These are phyloP conservation scores for Apocheima hispidaria DNA, from an alignment of 2,888 invertebrate species.

Conservation along the genomic window DNA sequence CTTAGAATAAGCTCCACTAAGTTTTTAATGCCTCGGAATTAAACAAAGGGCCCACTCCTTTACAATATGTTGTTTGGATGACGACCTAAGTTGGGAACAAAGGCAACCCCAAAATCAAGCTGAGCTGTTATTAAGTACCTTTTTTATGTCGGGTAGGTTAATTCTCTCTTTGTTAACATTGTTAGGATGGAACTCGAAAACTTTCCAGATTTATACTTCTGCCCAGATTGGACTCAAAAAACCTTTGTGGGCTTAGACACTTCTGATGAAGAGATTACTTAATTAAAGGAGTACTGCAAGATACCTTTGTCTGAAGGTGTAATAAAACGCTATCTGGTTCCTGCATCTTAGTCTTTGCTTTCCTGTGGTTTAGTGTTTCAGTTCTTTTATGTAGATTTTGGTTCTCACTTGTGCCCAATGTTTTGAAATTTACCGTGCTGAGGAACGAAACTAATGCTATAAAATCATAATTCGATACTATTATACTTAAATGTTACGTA, in stretches of 20 bases:
- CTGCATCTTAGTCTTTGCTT: constrained; percentile 17
- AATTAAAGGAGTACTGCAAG: constrained; percentile 28
- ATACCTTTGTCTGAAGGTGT: constrained; percentile 24
- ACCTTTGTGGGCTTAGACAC: constrained; percentile 34
- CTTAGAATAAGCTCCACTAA: constrained; percentile 8
- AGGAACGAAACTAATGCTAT: too few relatives aligned
- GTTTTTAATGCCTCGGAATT: constrained; percentile 24
- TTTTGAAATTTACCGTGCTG: not conserved
- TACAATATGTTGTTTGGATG: constrained; percentile 49
- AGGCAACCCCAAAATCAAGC: constrained; percentile 54
- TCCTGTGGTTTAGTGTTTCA: constrained; percentile 13
- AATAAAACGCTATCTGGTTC: constrained; percentile 22
- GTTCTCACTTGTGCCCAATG: too few relatives aligned
- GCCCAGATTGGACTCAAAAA: constrained; percentile 39
- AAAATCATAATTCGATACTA: too few relatives aligned
- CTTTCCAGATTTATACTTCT: constrained; percentile 41
- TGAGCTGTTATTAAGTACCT: constrained; percentile 45
- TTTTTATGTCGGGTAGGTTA: constrained; percentile 47
- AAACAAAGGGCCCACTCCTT: constrained; percentile 36
- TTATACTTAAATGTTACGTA: too few relatives aligned
- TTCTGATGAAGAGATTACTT: constrained; percentile 31
- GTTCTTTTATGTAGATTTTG: constrained; percentile 14
- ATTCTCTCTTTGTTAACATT: constrained; percentile 43
- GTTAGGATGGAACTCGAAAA: constrained; percentile 39
- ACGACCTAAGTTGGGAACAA: constrained; percentile 50